Evolutionary conservation across 2,113 vertebrate genomes (phyloP), one percentile per base, ranked within the genome.

Genomic region (Prolemur simus): DNA sequence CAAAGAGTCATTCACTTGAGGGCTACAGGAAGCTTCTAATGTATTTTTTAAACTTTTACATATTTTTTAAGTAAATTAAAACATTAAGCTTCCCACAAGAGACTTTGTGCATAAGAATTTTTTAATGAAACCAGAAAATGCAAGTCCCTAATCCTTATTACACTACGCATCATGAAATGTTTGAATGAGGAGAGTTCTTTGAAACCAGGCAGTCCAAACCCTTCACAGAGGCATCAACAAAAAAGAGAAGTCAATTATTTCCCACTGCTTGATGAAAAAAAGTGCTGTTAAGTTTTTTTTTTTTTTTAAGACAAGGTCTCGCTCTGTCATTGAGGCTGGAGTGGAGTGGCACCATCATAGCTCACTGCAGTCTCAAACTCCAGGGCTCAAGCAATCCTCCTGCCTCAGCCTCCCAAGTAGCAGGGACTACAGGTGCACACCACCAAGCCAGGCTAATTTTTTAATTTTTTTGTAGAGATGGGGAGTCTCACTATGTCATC

Each of bases 31-130:
- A 73, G 29, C 32, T 17, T 78, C 15, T 66, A 45, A 78, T 20
- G 29, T 27, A 73, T 39, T 94, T 88, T 91, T 68, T 49, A 74
- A n/a, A 83, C 11, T 60, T 71, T 20, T n/a, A 81, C 54, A 90
- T 56, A 92, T 87, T 92, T 56, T 74, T 9, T 64, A 94, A 80
- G 86, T 88, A 96, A 95, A 87, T 14, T 60, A 73, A 95, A 89
- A 39, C 68, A 88, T 78, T 76, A 93, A 80, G 32, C 66, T 45
- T 94, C 80, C 49, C 56, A 52, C 54, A 66, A 76, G 32, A 94
- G 77, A 87, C 63, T 54, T 9, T 13, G n/a, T 37, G 29, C 86
- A 23, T 47, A 52, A 34, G 42, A 78, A 52, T 54, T 47, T 80
- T 82, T 71, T 47, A 91, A 54, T 21, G 42, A 11, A 20, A 66